Conservation (phyloP, 2,797 vertebrate genomes). For the Pipistrellus pygmaeus region DNA sequence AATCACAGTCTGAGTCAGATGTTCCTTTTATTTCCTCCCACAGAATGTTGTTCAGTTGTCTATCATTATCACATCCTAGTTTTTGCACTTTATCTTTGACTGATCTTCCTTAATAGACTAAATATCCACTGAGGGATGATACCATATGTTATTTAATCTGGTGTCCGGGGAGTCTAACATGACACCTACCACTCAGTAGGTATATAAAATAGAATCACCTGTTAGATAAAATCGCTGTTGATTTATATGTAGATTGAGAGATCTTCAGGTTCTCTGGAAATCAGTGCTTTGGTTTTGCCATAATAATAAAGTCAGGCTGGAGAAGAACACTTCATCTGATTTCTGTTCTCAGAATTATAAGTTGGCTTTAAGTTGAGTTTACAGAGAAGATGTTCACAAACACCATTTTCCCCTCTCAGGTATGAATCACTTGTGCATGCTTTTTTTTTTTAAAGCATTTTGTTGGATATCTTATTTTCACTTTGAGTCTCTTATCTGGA, state of each 20-base stretch:
- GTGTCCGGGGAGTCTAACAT: not conserved
- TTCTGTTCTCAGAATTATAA: not conserved
- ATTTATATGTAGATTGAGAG: not conserved
- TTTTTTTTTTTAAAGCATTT: not conserved
- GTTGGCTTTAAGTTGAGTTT: not conserved
- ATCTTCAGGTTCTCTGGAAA: not conserved
- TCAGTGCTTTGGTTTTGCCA: not conserved
- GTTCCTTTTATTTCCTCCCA: not conserved
- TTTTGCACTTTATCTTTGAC: not conserved
- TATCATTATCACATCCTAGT: not conserved
- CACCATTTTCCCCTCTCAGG: not conserved
- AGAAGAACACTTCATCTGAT: not conserved
- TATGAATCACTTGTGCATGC: not conserved
- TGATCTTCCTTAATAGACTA: not conserved
- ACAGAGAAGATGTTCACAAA: not conserved
- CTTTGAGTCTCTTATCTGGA: not conserved
- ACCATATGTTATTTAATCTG: not conserved
- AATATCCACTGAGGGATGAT: not conserved
- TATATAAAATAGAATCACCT: not conserved
- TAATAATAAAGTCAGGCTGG: not conserved
- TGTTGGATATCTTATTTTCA: not conserved
- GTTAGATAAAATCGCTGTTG: not conserved
- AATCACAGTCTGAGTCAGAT: not conserved
- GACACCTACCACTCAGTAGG: not conserved
- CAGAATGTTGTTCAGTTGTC: not conserved